Conservation (phyloP, 1,140 invertebrate species). For the Spodoptera litura region DNA sequence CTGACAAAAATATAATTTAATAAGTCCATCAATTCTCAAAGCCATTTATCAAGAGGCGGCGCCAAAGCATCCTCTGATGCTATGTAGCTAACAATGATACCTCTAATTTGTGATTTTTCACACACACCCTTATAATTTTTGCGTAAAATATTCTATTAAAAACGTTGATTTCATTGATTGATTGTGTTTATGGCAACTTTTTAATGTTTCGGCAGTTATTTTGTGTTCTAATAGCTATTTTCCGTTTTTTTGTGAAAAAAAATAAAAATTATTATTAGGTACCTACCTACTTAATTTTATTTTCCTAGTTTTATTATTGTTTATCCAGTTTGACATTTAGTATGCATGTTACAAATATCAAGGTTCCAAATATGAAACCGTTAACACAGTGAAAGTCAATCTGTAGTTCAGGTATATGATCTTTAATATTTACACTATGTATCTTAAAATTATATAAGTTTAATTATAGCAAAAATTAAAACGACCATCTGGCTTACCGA, state of each 20-base stretch:
- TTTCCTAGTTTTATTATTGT: no score
- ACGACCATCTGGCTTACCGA: conserved; percentile 55
- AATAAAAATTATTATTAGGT: no score
- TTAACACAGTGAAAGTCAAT: no score
- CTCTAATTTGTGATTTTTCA: conserved; percentile 82
- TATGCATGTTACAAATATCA: no score
- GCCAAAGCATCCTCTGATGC: conserved; percentile 51
- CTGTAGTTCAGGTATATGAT: background rate
- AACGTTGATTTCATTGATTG: conserved; percentile 16
- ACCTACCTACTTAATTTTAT: no score
- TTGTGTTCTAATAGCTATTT: no score
- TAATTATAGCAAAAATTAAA: background rate
- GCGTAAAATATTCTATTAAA: conserved; percentile 35
- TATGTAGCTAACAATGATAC: conserved; percentile 57
- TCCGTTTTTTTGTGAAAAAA: no score
- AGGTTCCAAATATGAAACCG: no score
- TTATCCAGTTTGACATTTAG: no score
- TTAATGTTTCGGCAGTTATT: background rate
- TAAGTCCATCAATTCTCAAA: conserved; percentile 33
- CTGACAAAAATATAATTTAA: conserved; percentile 29
- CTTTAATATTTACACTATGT: background rate
- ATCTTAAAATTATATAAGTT: no score
- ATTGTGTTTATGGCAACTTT: conserved; percentile 30
- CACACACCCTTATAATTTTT: conserved; percentile 63
- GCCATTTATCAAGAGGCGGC: conserved; percentile 59